Conservation (phyloP, 1,140 invertebrate species). For the Cephus cinctus region DNA sequence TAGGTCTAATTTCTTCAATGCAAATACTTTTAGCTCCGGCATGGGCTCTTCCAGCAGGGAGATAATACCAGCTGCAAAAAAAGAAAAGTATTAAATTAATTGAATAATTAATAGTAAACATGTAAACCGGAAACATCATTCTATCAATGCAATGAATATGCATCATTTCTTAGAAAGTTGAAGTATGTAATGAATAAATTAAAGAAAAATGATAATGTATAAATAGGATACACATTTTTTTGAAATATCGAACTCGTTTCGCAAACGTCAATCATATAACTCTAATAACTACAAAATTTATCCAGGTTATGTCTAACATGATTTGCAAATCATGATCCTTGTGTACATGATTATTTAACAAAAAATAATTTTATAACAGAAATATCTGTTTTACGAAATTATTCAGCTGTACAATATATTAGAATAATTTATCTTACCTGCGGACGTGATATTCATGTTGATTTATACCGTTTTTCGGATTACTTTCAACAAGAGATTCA, state of each 20-base stretch:
- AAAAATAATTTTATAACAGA: constrained; percentile 6
- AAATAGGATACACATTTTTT: constrained; percentile 10
- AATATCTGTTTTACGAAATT: neutral
- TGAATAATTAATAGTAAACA: neutral
- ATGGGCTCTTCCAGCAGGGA: constrained; percentile 93
- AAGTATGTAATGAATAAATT: constrained; percentile 5
- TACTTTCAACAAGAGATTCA: no score
- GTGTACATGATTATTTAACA: constrained; percentile 16
- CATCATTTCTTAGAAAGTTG: neutral
- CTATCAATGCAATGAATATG: constrained; percentile 1
- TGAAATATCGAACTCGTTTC: neutral
- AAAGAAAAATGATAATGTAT: constrained; percentile 10
- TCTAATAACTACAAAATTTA: constrained; percentile 12
- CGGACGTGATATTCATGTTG: constrained; percentile 58
- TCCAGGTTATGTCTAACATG: constrained; percentile 38
- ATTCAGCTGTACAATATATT: constrained; percentile 5
- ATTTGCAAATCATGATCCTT: constrained; percentile 51
- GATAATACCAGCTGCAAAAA: constrained; percentile 84
- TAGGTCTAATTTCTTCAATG: constrained; percentile 83
- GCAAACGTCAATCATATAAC: neutral
- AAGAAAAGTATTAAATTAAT: constrained; percentile 10
- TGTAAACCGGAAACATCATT: neutral
- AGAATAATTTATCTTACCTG: constrained; percentile 36
- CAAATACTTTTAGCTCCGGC: constrained; percentile 91
- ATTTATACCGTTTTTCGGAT: no score